These are phyloP conservation scores for Drosophila tanythrix DNA, from an alignment of 2,888 invertebrate genomes.

Conservation along the genomic window DNA sequence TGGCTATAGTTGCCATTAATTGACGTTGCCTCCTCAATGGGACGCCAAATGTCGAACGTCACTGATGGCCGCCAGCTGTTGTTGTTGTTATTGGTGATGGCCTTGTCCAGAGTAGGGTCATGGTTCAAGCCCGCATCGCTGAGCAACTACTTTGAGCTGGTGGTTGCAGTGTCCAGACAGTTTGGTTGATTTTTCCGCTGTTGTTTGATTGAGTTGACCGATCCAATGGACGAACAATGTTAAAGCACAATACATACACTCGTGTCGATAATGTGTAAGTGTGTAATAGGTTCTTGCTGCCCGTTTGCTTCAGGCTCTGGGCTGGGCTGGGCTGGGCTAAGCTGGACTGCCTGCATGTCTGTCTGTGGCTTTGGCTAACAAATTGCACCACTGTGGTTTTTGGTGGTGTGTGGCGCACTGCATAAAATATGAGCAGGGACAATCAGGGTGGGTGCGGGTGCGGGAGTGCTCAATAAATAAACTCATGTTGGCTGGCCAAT, in stretches of 20 bases:
- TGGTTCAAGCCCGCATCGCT: slow-evolving; percentile 2
- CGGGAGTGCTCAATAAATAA: not conserved
- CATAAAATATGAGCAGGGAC: slow-evolving; percentile 67
- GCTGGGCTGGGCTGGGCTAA: not conserved
- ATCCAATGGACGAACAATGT: slow-evolving; percentile 47
- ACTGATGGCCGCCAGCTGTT: slow-evolving; percentile 2
- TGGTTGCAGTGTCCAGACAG: not conserved
- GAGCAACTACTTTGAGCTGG: slow-evolving; percentile 13
- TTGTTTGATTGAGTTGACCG: slow-evolving; percentile 39
- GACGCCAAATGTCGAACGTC: slow-evolving; percentile 44
- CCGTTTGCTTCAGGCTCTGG: slow-evolving; percentile 11
- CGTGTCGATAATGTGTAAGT: not conserved
- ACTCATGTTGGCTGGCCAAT: slow-evolving; percentile 33
- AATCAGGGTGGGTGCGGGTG: slow-evolving; percentile 7
- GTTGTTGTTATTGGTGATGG: not conserved
- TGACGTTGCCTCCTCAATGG: slow-evolving; percentile 38
- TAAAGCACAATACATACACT: slow-evolving; percentile 22
- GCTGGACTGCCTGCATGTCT: slow-evolving; percentile 1
- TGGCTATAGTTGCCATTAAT: slow-evolving; percentile 36
- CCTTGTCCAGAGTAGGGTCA: not conserved
- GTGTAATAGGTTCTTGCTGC: slow-evolving; percentile 7
- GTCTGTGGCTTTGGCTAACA: slow-evolving; percentile 53
- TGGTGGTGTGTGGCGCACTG: slow-evolving; percentile 34
- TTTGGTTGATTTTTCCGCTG: slow-evolving; percentile 9
- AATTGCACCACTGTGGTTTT: slow-evolving; percentile 64